A percentile compares a stretch with the other conserved stretches of the same genome.
Conservation (phyloP, 2,113 vertebrate genomes). For the Sceloporus undulatus region DNA sequence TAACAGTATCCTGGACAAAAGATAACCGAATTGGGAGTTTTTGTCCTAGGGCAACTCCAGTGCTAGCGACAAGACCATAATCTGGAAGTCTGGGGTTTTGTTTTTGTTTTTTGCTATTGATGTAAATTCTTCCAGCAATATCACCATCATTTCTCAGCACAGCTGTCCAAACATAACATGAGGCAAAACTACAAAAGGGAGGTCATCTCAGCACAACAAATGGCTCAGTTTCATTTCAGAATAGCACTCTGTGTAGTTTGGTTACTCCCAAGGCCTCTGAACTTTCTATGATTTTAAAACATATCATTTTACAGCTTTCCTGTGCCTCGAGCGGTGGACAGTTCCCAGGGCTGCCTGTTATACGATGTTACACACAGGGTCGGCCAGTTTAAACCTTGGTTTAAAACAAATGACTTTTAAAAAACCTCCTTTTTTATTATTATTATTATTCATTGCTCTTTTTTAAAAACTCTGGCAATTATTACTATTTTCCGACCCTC, state of each 20-base stretch:
- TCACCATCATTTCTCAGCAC: constrained; percentile 18
- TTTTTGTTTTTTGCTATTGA: background rate
- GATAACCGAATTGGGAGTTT: background rate
- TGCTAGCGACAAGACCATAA: background rate
- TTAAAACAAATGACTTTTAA: too few relatives aligned
- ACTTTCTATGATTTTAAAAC: background rate
- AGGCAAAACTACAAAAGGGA: background rate
- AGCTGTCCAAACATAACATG: constrained; percentile 25
- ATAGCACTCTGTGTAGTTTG: background rate
- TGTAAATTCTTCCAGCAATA: background rate
- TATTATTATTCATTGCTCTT: too few relatives aligned
- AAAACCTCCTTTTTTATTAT: too few relatives aligned
- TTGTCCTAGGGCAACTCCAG: background rate
- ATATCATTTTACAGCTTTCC: background rate
- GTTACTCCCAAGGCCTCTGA: background rate
- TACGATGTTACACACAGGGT: too few relatives aligned
- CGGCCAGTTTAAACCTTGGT: too few relatives aligned
- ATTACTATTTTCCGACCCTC: too few relatives aligned
- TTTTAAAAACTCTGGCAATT: too few relatives aligned
- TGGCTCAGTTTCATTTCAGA: background rate
- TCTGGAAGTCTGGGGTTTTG: background rate
- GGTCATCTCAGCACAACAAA: background rate
- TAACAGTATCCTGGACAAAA: background rate
- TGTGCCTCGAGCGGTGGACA: background rate
- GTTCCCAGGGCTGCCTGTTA: background rate